A percentile compares a stretch with the other conserved stretches of the same genome.
These are phyloP conservation scores for Novumbra hubbsi DNA, from an alignment of 2,797 vertebrate species.

Conservation along the genomic window DNA sequence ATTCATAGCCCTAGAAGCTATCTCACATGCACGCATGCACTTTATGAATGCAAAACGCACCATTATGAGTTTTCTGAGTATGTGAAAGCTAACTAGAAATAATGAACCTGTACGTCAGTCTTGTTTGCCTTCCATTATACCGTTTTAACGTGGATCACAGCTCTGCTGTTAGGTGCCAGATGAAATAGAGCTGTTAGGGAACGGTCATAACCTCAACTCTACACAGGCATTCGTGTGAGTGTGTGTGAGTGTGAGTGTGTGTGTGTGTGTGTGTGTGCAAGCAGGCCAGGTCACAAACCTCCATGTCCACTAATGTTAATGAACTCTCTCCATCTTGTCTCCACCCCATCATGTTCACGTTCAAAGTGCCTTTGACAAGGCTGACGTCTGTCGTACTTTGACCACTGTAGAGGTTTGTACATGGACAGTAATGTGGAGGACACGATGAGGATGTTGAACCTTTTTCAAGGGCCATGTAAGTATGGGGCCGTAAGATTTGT, in stretches of 20 bases:
- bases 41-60: no score
- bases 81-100: neutral
- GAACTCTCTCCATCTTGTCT: slow-evolving; percentile 13
- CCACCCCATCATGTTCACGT: neutral
- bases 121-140: slow-evolving; percentile 21
- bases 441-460: neutral
- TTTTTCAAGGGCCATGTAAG: neutral
- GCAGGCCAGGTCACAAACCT: slow-evolving; percentile 32
- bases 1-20: neutral
- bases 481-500: slow-evolving; percentile 4
- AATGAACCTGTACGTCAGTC: neutral
- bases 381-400: neutral
- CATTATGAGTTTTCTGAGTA: neutral
- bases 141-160: slow-evolving; percentile 44
- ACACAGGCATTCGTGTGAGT: slow-evolving; percentile 24
- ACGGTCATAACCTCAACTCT: slow-evolving; percentile 54
- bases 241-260: slow-evolving; percentile 10
- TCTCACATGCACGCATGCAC: neutral
- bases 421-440: slow-evolving; percentile 4
- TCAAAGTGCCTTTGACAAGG: neutral
- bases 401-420: slow-evolving; percentile 6
- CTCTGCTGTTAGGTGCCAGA: slow-evolving; percentile 40
- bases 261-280: slow-evolving; percentile 14
- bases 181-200: slow-evolving; percentile 55
- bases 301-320: slow-evolving; percentile 19